Evolutionary conservation across 1,140 invertebrate species (phyloP).

Genomic region (Drosophila seguyi): DNA sequence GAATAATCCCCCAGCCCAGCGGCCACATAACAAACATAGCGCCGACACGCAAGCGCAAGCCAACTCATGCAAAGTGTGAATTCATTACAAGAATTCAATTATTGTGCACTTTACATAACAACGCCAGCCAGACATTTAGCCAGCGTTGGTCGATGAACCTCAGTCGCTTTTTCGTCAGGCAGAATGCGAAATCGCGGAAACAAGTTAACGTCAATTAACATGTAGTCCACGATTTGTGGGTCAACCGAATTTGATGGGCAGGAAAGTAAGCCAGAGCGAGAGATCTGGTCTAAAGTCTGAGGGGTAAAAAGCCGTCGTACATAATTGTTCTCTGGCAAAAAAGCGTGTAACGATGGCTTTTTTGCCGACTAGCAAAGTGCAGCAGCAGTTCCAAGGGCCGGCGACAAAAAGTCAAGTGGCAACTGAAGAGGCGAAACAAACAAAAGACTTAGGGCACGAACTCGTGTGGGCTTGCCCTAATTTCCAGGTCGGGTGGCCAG

Average conservation of each 20-base stretch:
- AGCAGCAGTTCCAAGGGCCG: slow-evolving; percentile 24
- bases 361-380: slow-evolving; percentile 21
- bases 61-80: slow-evolving; percentile 53
- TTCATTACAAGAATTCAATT: slow-evolving; percentile 51
- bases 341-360: slow-evolving; percentile 17
- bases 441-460: slow-evolving; percentile 71
- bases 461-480: slow-evolving; percentile 47
- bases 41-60: slow-evolving; percentile 30
- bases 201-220: slow-evolving; percentile 48
- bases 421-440: slow-evolving; percentile 46
- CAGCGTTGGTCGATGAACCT: slow-evolving; percentile 50
- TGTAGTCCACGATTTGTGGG: slow-evolving; percentile 51
- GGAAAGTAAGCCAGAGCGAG: slow-evolving; percentile 43
- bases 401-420: slow-evolving; percentile 15
- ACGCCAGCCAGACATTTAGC: slow-evolving; percentile 5
- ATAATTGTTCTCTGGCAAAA: slow-evolving; percentile 42
- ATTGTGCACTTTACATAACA: slow-evolving; percentile 43
- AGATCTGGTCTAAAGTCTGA: slow-evolving; percentile 13
- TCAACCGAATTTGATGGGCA: slow-evolving; percentile 43
- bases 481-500: slow-evolving; percentile 46
- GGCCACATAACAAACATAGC: slow-evolving; percentile 29
- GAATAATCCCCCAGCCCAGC: slow-evolving; percentile 40
- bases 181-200: slow-evolving; percentile 27
- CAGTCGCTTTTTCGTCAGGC: neutral
- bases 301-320: slow-evolving; percentile 11